A percentile compares a stretch with the other conserved stretches of the same genome.
Evolutionary conservation across 2,888 invertebrate species (phyloP).

Genomic region (Chrysolina americana): DNA sequence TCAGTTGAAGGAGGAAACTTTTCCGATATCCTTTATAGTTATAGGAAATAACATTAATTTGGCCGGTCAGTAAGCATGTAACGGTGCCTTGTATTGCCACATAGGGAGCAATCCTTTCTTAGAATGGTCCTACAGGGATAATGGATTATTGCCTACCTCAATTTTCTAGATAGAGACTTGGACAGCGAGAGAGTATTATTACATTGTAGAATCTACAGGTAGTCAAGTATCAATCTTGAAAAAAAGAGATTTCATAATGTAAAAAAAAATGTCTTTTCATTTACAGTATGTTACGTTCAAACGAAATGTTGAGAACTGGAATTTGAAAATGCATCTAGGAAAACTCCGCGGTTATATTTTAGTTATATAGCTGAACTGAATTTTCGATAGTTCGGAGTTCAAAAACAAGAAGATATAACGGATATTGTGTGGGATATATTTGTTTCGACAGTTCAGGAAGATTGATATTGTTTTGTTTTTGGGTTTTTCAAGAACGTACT

Average conservation of each 20-base stretch:
- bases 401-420: too few species aligned
- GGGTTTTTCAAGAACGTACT: too few species aligned
- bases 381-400: too few species aligned
- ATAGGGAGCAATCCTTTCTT: constrained; percentile 46
- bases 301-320: too few species aligned
- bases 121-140: constrained; percentile 43
- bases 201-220: constrained; percentile 38
- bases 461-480: too few species aligned
- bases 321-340: too few species aligned
- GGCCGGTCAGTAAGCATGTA: constrained; percentile 44
- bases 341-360: too few species aligned
- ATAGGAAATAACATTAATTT: constrained; percentile 50
- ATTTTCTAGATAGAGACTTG: constrained; percentile 29
- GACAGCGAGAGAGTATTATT: constrained; percentile 15
- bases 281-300: background rate
- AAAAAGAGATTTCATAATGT: background rate
- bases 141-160: constrained; percentile 46
- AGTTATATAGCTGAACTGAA: too few species aligned
- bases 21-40: constrained; percentile 46
- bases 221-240: background rate
- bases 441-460: too few species aligned
- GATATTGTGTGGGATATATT: too few species aligned
- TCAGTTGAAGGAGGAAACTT: constrained; percentile 47
- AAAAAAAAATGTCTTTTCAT: background rate
- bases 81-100: constrained; percentile 42